phyloP scores from a whole-genome alignment of 2,113 vertebrate genomes.

The Chionis minor region DNA sequence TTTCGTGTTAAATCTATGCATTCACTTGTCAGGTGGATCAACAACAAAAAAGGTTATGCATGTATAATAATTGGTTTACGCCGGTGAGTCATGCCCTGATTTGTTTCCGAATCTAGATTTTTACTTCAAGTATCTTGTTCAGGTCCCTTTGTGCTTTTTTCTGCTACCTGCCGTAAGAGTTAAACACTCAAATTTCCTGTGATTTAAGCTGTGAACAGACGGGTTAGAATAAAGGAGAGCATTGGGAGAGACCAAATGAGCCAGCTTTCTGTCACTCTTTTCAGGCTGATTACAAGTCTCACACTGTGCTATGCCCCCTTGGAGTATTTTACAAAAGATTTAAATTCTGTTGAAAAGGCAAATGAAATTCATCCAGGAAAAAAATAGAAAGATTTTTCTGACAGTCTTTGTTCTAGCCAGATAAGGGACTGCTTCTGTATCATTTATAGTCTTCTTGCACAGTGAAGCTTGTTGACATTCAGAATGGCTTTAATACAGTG shows the following conservation, averaged over 20 bases:
- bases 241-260: constrained; percentile 36
- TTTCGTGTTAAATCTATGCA: neutral
- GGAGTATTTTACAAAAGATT: constrained; percentile 54
- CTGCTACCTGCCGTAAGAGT: constrained; percentile 39
- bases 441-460: constrained; percentile 5
- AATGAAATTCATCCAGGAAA: constrained; percentile 39
- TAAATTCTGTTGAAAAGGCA: constrained; percentile 50
- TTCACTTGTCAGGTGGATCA: neutral
- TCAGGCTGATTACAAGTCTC: constrained; percentile 58
- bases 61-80: neutral
- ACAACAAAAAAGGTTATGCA: neutral
- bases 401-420: constrained; percentile 52
- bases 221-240: constrained; percentile 50
- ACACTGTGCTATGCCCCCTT: neutral
- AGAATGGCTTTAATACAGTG: neutral
- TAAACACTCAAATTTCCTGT: constrained; percentile 41
- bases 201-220: constrained; percentile 62
- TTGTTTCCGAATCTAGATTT: neutral
- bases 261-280: constrained; percentile 62
- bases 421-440: constrained; percentile 18
- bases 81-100: neutral
- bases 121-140: constrained; percentile 10
- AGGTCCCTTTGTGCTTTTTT: constrained; percentile 23
- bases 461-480: neutral
- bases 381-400: constrained; percentile 23